Evolutionary conservation across 1,140 invertebrate species (phyloP), one percentile per base, ranked within the genome.

Genomic region (Telenomus remus): DNA sequence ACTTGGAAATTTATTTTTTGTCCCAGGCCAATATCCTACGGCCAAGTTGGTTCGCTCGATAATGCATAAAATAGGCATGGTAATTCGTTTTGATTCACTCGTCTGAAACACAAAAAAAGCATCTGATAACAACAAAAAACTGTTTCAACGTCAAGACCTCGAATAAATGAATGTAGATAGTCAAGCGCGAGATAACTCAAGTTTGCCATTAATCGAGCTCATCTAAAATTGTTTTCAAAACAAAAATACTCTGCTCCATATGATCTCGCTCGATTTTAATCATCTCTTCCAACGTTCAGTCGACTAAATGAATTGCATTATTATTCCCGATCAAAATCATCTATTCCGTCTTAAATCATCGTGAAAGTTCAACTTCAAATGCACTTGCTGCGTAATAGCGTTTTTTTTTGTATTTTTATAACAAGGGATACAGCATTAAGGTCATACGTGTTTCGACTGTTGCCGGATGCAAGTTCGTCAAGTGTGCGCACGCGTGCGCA

Each of bases 31-130:
- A 27, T 59, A 59, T 50, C 54, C 37, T 11, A 15, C 44, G 47
- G 53, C 44, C 64, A 59, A 57, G 14, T 68, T 53, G 27, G 4
- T 39, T 59, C 19, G 55, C 34, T 68, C 55, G 64, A 68, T 68
- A 68, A 68, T 68, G 64, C 64, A 68, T 68, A 55, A 68, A 68
- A 68, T 68, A 51, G 64, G 57, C 57, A 68, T 68, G 64, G 64
- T 68, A 68, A 68, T 68, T 68, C 57, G 59, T 68, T 68, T 68
- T 57, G 47, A 59, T 59, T 68, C 64, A 42, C 64, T 59, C 64
- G 55, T 43, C 46, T 53, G 47, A 15, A 59, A 68, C 19, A 27
- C 19, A 27, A 27, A 27, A 27, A 27, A 27, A 27, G 6, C 19
- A 27, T 3, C 19, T 6, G 19, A 27, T 27, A 27, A 27, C 19